A percentile compares a stretch with the other conserved stretches of the same genome.
Conservation (phyloP, 2,888 invertebrate genomes). For the Scrobipalpa atriplicella region DNA sequence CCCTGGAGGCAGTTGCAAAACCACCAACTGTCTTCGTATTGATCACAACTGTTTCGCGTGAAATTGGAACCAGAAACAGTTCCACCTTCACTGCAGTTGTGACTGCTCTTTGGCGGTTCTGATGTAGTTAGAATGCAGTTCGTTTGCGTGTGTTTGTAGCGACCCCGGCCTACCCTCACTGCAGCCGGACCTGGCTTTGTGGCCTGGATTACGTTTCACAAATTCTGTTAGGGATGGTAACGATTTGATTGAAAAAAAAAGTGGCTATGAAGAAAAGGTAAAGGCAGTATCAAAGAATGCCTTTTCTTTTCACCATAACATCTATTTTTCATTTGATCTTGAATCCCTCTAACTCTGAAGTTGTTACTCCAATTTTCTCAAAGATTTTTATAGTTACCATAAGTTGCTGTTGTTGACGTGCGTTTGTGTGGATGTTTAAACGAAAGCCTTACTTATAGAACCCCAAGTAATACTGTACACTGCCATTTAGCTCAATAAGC, state of each 20-base stretch:
- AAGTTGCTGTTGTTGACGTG: conserved; percentile 15
- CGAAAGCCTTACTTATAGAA: neutral
- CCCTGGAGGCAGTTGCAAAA: conserved; percentile 8
- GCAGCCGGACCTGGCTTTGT: conserved; percentile 7
- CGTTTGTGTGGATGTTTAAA: conserved; percentile 4
- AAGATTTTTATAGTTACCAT: neutral
- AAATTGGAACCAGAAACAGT: neutral
- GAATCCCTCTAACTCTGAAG: neutral
- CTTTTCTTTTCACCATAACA: neutral
- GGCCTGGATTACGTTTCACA: conserved; percentile 13
- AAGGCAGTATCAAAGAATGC: neutral
- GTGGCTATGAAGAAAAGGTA: neutral
- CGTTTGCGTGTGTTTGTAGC: neutral
- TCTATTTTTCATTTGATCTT: neutral
- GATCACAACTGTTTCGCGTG: neutral
- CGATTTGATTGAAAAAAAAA: neutral
- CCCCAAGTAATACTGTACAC: conserved; percentile 8
- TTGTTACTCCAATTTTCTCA: neutral
- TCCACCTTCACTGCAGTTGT: neutral
- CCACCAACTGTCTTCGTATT: conserved; percentile 5
- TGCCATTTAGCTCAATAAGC: conserved; percentile 16
- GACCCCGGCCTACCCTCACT: conserved; percentile 13
- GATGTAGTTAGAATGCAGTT: neutral
- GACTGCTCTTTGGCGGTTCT: conserved; percentile 11
- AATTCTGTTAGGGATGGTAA: neutral